Evolutionary conservation across 2,888 invertebrate species (phyloP), one percentile per base, ranked within the genome.

Genomic region (Andrena chrysosceles): DNA sequence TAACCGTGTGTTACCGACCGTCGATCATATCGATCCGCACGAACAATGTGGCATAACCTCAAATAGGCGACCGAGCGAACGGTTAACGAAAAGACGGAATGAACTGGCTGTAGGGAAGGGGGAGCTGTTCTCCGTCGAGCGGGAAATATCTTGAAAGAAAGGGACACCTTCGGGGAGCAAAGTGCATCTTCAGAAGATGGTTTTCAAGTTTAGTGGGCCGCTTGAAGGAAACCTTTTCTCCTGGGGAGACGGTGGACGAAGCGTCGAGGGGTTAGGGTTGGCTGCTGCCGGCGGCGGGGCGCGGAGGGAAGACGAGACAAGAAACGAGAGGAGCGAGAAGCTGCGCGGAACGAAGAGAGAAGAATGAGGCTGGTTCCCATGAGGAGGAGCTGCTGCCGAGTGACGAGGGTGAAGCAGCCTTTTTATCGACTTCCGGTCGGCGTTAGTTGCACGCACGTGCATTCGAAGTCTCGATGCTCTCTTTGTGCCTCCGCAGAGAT

Each of bases 361-460:
- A 85, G 87, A 86, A 85, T 83, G 86, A 89, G 85, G 90, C 89
- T 91, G 91, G 92, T 93, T 93, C 93, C 93, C 93, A 94, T 93
- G 93, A 93, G 93, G 93, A 93, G 93, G 91, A 91, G 91, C 93
- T 89, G 91, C 89, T 91, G 92, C 89, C 91, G 92, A 93, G 92
- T 93, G 93, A 93, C 92, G 93, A 93, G 94, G 93, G 93, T 93
- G 93, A 93, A 93, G 91, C 86, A 87, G 89, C 93, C 93, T 93
- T 93, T 94, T 93, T 93, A 93, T 93, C 93, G 93, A 93, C 94
- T 94, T 94, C 94, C 94, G 94, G 93, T 93, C 92, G 93, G 91
- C 91, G 91, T 91, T 91, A 91, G 91, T 91, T 89, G 90, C 91
- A 92, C 92, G 93, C 93, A 93, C 94, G 93, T 93, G 93, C 93